A percentile compares a stretch with the other conserved stretches of the same genome.
phyloP scores from a whole-genome alignment of 2,797 vertebrate genomes.

The Corythornis leucogaster region DNA sequence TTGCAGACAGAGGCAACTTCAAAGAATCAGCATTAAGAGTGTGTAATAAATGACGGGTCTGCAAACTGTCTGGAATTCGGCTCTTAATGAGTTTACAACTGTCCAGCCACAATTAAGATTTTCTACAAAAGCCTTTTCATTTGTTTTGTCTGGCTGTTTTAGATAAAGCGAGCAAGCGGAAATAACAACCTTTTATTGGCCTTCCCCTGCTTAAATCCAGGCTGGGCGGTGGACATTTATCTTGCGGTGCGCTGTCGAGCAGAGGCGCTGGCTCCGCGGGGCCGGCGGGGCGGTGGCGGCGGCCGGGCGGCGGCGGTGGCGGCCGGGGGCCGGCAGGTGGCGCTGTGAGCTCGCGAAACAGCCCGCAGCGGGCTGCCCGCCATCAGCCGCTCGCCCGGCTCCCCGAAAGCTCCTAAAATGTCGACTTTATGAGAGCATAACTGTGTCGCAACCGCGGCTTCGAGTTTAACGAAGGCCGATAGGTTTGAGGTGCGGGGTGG shows the following conservation, averaged over 20 bases:
- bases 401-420: conserved; percentile 76
- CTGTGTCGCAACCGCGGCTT: background rate
- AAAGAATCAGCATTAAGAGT: conserved; percentile 89
- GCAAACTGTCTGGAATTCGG: conserved; percentile 98
- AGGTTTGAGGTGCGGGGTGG: background rate
- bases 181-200: conserved; percentile 94
- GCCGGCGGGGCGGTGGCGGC: background rate
- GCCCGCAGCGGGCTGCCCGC: conserved; percentile 19
- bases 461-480: background rate
- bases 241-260: background rate
- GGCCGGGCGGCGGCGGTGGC: background rate
- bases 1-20: conserved; percentile 87
- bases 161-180: conserved; percentile 91
- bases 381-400: conserved; percentile 67
- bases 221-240: conserved; percentile 59
- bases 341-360: conserved; percentile 83
- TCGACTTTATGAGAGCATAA: conserved; percentile 73
- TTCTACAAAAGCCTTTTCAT: conserved; percentile 88
- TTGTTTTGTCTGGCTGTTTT: conserved; percentile 88
- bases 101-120: conserved; percentile 90
- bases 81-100: conserved; percentile 97
- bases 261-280: conserved; percentile 1
- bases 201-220: conserved; percentile 70
- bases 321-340: conserved; percentile 79
- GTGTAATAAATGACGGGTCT: conserved; percentile 95